Evolutionary conservation across 2,888 invertebrate species (phyloP), one percentile per base, ranked within the genome.

Genomic region (Eupsilia transversa): DNA sequence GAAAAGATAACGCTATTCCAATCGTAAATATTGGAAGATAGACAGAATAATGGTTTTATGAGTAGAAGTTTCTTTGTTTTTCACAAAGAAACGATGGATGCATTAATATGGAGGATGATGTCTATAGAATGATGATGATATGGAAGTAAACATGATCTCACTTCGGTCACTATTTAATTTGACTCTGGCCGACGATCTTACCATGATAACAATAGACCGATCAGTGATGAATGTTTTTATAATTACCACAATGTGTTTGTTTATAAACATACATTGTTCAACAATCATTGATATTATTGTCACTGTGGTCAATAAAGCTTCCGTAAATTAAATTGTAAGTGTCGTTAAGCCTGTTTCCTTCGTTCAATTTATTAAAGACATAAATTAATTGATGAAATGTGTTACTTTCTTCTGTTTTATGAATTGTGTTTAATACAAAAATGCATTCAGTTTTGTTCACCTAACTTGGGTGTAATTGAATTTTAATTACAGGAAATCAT

Each of bases 221-320:
- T 20, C 46, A 52, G 35, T n/a, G 43, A 35, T n/a, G 10, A 60
- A 33, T 81, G 64, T 83, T 74, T 74, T 54, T 65, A 41, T 54
- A 57, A 46, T 12, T 41, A 9, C 46, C 17, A 35, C 74, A 66
- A 60, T 59, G 49, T 52, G 60, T 56, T 35, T 82, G 52, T 79
- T 79, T 83, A 64, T 71, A 82, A 82, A 79, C 67, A 79, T 23
- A 12, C 7, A 23, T 35, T 73, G 69, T 54, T 77, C 17, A 59
- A 35, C 54, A 46, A 61, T 52, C 10, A 59, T 63, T 71, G 17
- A 56, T 52, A 20, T 60, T 52, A 57, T 66, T 77, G 49, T 27
- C 23, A 38, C 35, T 14, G 63, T 30, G 23, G 66, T 64, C 56
- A 38, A 33, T 33, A 59, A 63, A 49, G 20, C 73, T 78, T 78